phyloP scores from a whole-genome alignment of 35 echinoderm and acorn worm genomes.

The Ophioderma brevispina region DNA sequence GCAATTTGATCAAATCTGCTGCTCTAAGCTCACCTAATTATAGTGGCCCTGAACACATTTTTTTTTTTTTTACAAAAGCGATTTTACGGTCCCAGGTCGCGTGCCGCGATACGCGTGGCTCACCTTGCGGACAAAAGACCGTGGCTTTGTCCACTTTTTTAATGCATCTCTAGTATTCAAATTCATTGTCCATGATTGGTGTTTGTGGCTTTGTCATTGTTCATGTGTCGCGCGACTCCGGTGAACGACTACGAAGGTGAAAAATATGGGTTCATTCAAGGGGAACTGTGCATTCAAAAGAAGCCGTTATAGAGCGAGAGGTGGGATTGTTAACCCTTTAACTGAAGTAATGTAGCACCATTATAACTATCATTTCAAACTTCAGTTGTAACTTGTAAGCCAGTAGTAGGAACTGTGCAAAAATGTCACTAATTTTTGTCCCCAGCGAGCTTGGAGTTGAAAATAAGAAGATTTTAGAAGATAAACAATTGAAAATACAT shows the following conservation, averaged over 20 bases:
- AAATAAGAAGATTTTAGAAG: no score
- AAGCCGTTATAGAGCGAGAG: background rate
- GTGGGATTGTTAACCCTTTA: no score
- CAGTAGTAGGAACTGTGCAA: no score
- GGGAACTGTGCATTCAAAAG: background rate
- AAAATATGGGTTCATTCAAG: background rate
- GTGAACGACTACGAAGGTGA: background rate
- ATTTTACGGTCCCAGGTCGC: slow-evolving; percentile 3
- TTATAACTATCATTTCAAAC: no score
- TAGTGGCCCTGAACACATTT: background rate
- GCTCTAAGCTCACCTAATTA: background rate
- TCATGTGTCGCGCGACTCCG: background rate
- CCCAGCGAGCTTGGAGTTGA: no score
- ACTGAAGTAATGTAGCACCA: no score
- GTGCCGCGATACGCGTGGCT: background rate
- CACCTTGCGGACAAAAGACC: background rate
- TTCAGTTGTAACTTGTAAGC: no score
- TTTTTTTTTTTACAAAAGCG: background rate
- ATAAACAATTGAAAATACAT: no score
- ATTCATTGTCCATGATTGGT: background rate
- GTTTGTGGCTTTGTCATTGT: slow-evolving; percentile 1
- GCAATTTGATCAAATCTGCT: no score
- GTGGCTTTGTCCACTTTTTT: background rate
- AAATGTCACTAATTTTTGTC: no score
- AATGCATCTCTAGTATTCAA: background rate